These are phyloP conservation scores for Oceanites oceanicus DNA, from an alignment of 2,113 vertebrate species.

Conservation along the genomic window DNA sequence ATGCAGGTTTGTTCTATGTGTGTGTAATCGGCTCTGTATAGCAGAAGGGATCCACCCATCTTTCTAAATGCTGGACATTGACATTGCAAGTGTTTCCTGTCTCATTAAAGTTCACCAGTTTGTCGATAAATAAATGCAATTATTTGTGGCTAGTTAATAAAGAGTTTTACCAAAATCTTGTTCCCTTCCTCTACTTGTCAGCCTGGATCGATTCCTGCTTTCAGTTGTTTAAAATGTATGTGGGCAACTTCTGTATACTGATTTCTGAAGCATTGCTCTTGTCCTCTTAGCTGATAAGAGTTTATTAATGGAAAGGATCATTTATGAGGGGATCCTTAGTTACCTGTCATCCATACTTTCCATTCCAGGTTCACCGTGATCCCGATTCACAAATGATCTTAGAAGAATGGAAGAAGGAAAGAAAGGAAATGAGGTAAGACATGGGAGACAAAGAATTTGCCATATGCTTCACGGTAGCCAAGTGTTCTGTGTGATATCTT, in stretches of 20 bases:
- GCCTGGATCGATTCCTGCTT: neutral
- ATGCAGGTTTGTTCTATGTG: conserved; percentile 89
- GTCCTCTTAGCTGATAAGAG: neutral
- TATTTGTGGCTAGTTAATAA: neutral
- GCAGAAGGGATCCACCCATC: neutral
- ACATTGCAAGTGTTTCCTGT: neutral
- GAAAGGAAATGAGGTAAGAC: conserved; percentile 88
- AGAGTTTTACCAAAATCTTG: neutral
- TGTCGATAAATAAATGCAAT: neutral
- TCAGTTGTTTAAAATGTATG: neutral
- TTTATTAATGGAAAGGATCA: neutral
- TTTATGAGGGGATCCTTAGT: neutral
- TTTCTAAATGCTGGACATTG: neutral
- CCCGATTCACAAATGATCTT: conserved; percentile 86
- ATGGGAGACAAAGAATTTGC: neutral
- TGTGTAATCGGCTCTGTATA: neutral
- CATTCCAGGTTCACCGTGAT: conserved; percentile 87
- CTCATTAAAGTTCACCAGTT: neutral
- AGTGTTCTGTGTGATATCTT: neutral
- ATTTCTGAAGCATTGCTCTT: neutral
- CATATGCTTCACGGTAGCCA: neutral
- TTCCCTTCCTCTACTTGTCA: neutral
- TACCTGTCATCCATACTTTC: neutral
- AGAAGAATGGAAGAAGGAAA: conserved; percentile 91
- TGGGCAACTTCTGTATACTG: neutral